Conservation (phyloP, 2,888 invertebrate genomes). For the Hirtodrosophila alboralis region DNA sequence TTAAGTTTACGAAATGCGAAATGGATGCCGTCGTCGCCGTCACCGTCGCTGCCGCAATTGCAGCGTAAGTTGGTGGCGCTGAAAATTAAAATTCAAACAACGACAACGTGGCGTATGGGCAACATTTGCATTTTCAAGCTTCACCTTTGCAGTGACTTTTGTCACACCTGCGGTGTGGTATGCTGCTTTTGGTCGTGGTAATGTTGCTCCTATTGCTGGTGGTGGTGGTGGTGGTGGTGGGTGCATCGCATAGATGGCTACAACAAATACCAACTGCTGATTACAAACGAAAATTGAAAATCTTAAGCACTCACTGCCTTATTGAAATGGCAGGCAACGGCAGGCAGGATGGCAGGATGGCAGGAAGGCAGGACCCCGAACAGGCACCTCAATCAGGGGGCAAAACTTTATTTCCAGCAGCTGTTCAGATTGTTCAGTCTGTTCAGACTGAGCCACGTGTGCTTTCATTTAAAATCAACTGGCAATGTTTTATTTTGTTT, state of each 20-base stretch:
- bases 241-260: slow-evolving; percentile 17
- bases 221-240: slow-evolving; percentile 1
- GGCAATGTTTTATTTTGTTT: slow-evolving; percentile 58
- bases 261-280: slow-evolving; percentile 59
- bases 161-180: slow-evolving; percentile 63
- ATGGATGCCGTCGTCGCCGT: slow-evolving; percentile 35
- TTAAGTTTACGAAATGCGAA: slow-evolving; percentile 54
- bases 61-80: slow-evolving; percentile 61
- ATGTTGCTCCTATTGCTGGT: slow-evolving; percentile 8
- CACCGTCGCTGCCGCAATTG: slow-evolving; percentile 36
- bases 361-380: neutral
- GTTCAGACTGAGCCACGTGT: slow-evolving; percentile 66
- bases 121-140: slow-evolving; percentile 72
- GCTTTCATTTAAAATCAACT: slow-evolving; percentile 72
- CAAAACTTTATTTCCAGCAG: slow-evolving; percentile 70
- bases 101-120: slow-evolving; percentile 70
- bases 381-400: slow-evolving; percentile 34
- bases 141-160: slow-evolving; percentile 73
- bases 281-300: slow-evolving; percentile 79
- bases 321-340: slow-evolving; percentile 59
- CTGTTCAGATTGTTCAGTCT: slow-evolving; percentile 61
- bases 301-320: slow-evolving; percentile 68
- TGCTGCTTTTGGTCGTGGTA: slow-evolving; percentile 3
- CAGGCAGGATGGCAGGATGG: slow-evolving; percentile 3
- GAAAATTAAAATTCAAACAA: slow-evolving; percentile 76